Evolutionary conservation across 2,797 vertebrate genomes (phyloP), one percentile per base, ranked within the genome.

Genomic region (Austrolebias charrua): DNA sequence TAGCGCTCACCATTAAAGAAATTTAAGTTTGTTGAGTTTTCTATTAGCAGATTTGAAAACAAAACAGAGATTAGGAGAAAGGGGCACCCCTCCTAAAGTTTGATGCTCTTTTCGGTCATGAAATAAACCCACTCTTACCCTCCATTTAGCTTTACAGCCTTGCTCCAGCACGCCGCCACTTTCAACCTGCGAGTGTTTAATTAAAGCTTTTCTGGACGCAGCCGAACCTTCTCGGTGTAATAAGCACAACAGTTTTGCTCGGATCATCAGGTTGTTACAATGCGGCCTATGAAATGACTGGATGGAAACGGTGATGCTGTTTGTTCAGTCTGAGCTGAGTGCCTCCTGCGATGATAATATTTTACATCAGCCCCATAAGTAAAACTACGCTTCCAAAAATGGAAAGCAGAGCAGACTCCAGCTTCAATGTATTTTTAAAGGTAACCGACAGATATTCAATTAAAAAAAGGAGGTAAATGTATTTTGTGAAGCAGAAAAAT

Each of bases 121-220:
- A 54, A 12, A 59, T 19, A 53, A 35, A 35, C 42, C 59, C 33
- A 44, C 42, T 56, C 72, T 60, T 35, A 55, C 58, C 68, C 56
- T 59, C 59, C 54, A 56, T 75, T 76, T 74, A 66, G 52, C 51
- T 64, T 61, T 16, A 40, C 18, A 33, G 63, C 55, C 60, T 75
- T 15, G 58, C 71, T 55, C 66, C 67, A 51, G 55, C 42, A 19
- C 19, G 2, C 60, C 47, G 64, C 28, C 51, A 40, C 49, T 62
- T 68, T 56, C 69, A 54, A 71, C 67, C 77, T 55, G 63, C 69
- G 60, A 67, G 64, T 60, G 63, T 68, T 86, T 77, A 71, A 70
- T 85, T 75, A 81, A 86, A 79, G 53, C 67, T 79, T 49, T 67
- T 56, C 31, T 24, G 63, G 54, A 67, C 48, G 61, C 60, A 67